Conservation (phyloP, 2,888 invertebrate species). For the Protophormia terraenovae region DNA sequence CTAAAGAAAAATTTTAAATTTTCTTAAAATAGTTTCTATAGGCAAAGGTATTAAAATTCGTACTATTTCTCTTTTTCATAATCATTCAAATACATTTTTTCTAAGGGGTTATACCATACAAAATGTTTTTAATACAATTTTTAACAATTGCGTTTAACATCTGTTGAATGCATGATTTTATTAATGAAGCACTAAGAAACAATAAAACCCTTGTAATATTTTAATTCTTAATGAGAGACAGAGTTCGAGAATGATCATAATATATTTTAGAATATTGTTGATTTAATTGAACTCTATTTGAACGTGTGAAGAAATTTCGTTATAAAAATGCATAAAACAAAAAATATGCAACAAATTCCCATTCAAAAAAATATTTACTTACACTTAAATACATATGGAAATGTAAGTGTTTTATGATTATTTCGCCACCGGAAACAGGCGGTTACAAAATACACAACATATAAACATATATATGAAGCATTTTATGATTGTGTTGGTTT, state of each 20-base stretch:
- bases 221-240: neutral
- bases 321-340: conserved; percentile 15
- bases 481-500: conserved; percentile 5
- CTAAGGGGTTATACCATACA: too few relatives aligned
- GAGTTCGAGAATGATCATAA: neutral
- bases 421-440: conserved; percentile 67
- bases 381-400: neutral
- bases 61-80: too few relatives aligned
- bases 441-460: conserved; percentile 44
- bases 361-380: conserved; percentile 8
- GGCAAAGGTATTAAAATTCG: too few relatives aligned
- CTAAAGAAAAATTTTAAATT: too few relatives aligned
- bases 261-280: conserved; percentile 39
- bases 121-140: neutral
- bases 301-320: conserved; percentile 57
- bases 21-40: too few relatives aligned
- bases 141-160: conserved; percentile 43
- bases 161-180: conserved; percentile 57
- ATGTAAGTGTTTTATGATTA: conserved; percentile 24
- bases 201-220: neutral
- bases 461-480: neutral
- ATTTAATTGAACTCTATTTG: conserved; percentile 46
- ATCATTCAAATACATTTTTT: too few relatives aligned
- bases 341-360: conserved; percentile 54
- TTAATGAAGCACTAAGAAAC: neutral